Evolutionary conservation across 1,140 invertebrate genomes (phyloP), one percentile per base, ranked within the genome.

Genomic region (Meloidogyne floridensis): DNA sequence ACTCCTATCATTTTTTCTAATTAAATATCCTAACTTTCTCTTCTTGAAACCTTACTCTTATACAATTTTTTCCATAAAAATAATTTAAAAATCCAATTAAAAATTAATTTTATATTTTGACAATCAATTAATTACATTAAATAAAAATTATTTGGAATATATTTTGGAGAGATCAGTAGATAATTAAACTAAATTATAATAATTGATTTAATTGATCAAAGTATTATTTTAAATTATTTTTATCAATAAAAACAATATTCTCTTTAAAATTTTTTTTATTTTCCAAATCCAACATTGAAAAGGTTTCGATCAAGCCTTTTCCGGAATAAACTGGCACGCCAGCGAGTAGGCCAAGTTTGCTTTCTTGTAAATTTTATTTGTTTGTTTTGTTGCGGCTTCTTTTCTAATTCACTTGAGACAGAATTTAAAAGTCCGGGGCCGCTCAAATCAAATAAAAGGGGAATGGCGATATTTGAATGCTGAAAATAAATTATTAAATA

Each of bases 381-480:
- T 47, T 47, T 47, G 47, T 47, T 47, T 13, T 77, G 75, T 65
- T 42, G 75, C 0, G 20, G 77, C 20, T 8, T 4, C 2, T 56
- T 15, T 18, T 43, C 3, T 53, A 5, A 18, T 54, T 47, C 18
- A 74, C 18, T 20, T 54, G 13, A 74, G 8, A 42, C 20, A 53
- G 77, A 18, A 0, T 11, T 72, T 47, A 71, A 51, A 11, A 51
- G 53, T 47, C 18, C 77, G 6, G 54, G 10, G 5, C 15, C 59
- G n/a, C n/a, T 65, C 32, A 79, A 53, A 43, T 79, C 77, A 72
- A 65, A 79, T 72, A 79, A 18, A 69, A 79, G 42, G 43, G 77
- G 77, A 72, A 79, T 79, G 18, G 77, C 77, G 20, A 79, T 79
- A 72, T 79, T 79, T 51, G 77, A 69, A 47, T 32, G 42, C 77